These are phyloP conservation scores for Thalassarche chlororhynchos DNA, from an alignment of 2,113 vertebrate genomes.

Conservation along the genomic window DNA sequence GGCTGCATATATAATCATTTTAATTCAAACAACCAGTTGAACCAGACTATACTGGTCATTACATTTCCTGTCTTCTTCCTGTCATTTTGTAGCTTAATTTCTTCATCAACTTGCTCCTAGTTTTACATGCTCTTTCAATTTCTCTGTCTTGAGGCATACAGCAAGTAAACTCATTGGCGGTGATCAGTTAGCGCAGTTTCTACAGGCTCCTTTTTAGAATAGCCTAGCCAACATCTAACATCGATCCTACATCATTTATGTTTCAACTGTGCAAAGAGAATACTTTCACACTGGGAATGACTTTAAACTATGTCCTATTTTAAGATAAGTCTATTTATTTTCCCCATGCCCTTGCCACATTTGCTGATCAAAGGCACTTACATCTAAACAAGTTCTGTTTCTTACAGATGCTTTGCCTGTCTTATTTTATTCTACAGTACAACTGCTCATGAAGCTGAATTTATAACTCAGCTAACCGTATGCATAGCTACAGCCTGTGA, in stretches of 20 bases:
- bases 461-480: not conserved
- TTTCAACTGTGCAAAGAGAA: slow-evolving; percentile 11
- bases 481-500: not conserved
- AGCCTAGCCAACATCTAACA: not conserved
- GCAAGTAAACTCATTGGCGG: not conserved
- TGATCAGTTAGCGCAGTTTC: not conserved
- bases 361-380: slow-evolving; percentile 35
- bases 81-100: slow-evolving; percentile 15
- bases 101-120: not conserved
- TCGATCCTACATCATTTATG: not conserved
- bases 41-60: not conserved
- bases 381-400: slow-evolving; percentile 21
- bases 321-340: slow-evolving; percentile 46
- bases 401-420: not conserved
- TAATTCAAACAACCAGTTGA: not conserved
- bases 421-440: slow-evolving; percentile 9
- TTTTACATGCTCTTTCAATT: not conserved
- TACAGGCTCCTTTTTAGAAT: not conserved
- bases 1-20: not conserved
- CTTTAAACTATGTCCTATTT: slow-evolving; percentile 38
- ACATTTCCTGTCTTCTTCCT: not conserved
- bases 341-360: not conserved
- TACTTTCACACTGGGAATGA: not conserved
- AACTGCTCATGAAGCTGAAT: not conserved
- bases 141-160: not conserved